phyloP scores from a whole-genome alignment of 1,140 invertebrate genomes.

The Drosophila hydei region DNA sequence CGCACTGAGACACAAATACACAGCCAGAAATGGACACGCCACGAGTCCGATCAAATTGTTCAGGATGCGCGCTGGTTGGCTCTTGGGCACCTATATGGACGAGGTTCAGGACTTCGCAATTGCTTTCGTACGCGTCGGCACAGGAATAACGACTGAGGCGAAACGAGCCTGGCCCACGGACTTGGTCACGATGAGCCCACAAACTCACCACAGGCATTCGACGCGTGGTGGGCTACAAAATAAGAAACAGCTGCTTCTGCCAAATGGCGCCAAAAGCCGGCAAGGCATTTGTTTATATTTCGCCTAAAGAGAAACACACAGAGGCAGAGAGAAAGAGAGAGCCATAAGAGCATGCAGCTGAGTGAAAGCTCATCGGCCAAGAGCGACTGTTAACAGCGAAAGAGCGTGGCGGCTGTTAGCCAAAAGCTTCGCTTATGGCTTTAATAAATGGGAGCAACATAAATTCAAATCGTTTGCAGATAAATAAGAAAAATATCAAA shows the following conservation, averaged over 20 bases:
- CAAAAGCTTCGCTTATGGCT: constrained; percentile 23
- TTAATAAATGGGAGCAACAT: constrained; percentile 3
- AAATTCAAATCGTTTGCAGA: background rate
- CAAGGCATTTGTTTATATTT: constrained; percentile 62
- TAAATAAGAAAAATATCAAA: background rate
- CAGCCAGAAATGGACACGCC: constrained; percentile 19
- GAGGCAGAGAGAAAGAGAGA: constrained; percentile 1
- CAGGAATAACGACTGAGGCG: constrained; percentile 67
- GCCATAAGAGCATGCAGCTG: background rate
- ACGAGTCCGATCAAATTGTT: constrained; percentile 20
- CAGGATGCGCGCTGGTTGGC: constrained; percentile 8
- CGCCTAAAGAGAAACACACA: background rate
- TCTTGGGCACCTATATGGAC: constrained; percentile 3
- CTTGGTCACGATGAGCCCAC: constrained; percentile 46
- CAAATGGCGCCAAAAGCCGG: constrained; percentile 54
- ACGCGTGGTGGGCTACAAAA: constrained; percentile 18
- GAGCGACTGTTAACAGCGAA: constrained; percentile 39
- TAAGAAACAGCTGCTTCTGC: constrained; percentile 53
- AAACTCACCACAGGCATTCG: constrained; percentile 52
- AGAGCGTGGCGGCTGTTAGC: constrained; percentile 33
- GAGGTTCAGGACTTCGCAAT: constrained; percentile 13
- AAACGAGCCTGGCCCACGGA: constrained; percentile 50
- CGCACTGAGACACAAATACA: constrained; percentile 22
- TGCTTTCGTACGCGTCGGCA: constrained; percentile 68
- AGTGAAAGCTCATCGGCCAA: constrained; percentile 32